Evolutionary conservation across 2,888 invertebrate genomes (phyloP).

Genomic region (Drosophila bunnanda): DNA sequence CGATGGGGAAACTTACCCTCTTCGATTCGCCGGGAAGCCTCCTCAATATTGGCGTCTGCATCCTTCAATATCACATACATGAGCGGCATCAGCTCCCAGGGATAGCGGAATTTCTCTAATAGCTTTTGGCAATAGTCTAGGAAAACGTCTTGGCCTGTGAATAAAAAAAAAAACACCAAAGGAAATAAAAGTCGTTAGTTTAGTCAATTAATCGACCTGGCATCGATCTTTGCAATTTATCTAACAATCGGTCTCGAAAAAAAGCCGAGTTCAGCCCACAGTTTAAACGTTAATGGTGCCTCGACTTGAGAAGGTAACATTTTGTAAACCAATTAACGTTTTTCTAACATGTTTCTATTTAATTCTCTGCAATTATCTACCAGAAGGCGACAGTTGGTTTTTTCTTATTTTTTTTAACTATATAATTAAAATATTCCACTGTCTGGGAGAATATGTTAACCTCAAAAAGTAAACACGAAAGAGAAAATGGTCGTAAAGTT

Average conservation of each 20-base stretch:
- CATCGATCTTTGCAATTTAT: slow-evolving; percentile 39
- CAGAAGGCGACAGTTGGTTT: background rate
- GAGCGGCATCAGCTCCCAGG: slow-evolving; percentile 92
- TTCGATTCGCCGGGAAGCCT: slow-evolving; percentile 90
- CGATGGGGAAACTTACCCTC: slow-evolving; percentile 87
- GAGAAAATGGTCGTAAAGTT: background rate
- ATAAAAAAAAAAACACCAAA: slow-evolving; percentile 6
- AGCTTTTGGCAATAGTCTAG: slow-evolving; percentile 91
- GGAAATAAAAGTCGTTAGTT: slow-evolving; percentile 32
- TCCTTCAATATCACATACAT: slow-evolving; percentile 92
- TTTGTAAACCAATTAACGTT: slow-evolving; percentile 4
- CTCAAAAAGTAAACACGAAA: slow-evolving; percentile 66
- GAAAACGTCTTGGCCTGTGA: slow-evolving; percentile 86
- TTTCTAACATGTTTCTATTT: slow-evolving; percentile 12
- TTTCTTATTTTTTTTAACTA: background rate
- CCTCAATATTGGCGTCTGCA: slow-evolving; percentile 90
- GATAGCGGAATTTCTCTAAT: slow-evolving; percentile 90
- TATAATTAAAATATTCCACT: slow-evolving; percentile 86
- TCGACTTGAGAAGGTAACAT: slow-evolving; percentile 7
- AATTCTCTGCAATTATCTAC: slow-evolving; percentile 7
- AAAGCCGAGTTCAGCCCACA: slow-evolving; percentile 4
- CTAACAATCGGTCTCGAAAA: slow-evolving; percentile 9
- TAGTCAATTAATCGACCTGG: slow-evolving; percentile 13
- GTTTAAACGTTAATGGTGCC: slow-evolving; percentile 13
- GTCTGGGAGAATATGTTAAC: slow-evolving; percentile 87